Evolutionary conservation across 1,140 invertebrate genomes (phyloP), one percentile per base, ranked within the genome.

Genomic region (Pseudobourletiella spinata): DNA sequence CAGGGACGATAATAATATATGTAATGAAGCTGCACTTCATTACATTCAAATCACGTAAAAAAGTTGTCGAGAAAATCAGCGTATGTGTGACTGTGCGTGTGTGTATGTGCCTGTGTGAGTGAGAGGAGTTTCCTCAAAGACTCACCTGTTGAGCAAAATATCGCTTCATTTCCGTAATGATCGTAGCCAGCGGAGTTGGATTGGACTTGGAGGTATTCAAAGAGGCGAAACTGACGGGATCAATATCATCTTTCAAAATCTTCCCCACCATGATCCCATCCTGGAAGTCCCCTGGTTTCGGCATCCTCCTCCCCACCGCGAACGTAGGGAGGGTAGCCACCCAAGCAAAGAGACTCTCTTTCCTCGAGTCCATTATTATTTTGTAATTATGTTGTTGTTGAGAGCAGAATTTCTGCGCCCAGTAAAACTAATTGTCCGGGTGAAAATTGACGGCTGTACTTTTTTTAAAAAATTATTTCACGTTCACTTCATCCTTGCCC

Each of bases 201-300:
- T 67, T 62, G 20, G 52, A 29, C 26, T 57, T 43, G 4, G 48
- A 48, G 6, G 43, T 61, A 28, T 64, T 64, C 20, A 70, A 32
- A 63, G 64, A 59, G n/a, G 52, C 20, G 61, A 70, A 70, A 51
- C 35, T 54, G 1, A 46, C 55, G 0, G 68, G 68, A 59, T 70
- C 68, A 55, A 70, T 64, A 3, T 60, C 61, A 55, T 70, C 54
- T 44, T 67, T 70, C 28, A 70, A 56, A 32, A 67, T 63, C n/a
- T 30, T 56, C 2, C 52, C 56, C 3, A 63, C 16, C 32, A 70
- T 61, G 15, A 60, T 50, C n/a, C 63, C 68, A 64, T 67, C 68
- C 18, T 59, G 59, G 46, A 69, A 69, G 32, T 69, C 64, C 42
- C 58, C 59, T 1, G 43, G 22, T 32, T 43, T 61, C 2, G 62